These are phyloP conservation scores for Thymelicus sylvestris DNA, from an alignment of 2,888 invertebrate genomes.

Conservation along the genomic window DNA sequence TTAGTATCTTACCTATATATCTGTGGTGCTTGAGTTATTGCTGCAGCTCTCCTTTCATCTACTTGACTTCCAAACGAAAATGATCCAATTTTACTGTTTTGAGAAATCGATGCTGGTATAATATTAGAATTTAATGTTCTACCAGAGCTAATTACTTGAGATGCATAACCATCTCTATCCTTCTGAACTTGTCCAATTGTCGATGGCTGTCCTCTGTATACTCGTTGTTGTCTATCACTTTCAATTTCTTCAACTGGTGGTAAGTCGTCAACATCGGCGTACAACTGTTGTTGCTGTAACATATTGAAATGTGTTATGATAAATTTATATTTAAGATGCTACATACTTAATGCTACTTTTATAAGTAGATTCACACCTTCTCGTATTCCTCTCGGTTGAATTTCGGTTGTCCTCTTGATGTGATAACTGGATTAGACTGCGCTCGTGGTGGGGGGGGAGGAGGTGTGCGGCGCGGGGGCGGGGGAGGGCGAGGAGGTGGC, in stretches of 20 bases:
- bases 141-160: slow-evolving; percentile 72
- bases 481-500: slow-evolving; percentile 73
- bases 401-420: slow-evolving; percentile 89
- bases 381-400: slow-evolving; percentile 79
- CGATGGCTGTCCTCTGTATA: slow-evolving; percentile 94
- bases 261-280: slow-evolving; percentile 91
- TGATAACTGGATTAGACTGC: slow-evolving; percentile 88
- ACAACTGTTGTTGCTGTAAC: slow-evolving; percentile 86
- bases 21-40: slow-evolving; percentile 77
- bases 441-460: slow-evolving; percentile 85
- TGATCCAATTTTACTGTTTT: slow-evolving; percentile 89
- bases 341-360: neutral
- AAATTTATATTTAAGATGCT: neutral
- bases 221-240: slow-evolving; percentile 93
- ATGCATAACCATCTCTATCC: slow-evolving; percentile 91
- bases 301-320: slow-evolving; percentile 30
- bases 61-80: slow-evolving; percentile 89
- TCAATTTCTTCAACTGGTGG: slow-evolving; percentile 94
- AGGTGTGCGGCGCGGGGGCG: slow-evolving; percentile 70
- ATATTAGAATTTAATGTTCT: slow-evolving; percentile 76
- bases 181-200: slow-evolving; percentile 94
- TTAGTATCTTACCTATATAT: slow-evolving; percentile 85
- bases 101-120: slow-evolving; percentile 81
- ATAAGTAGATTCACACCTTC: slow-evolving; percentile 55
- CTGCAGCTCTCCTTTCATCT: slow-evolving; percentile 78